These are phyloP conservation scores for Gopherus flavomarginatus DNA, from an alignment of 2,113 vertebrate genomes.

Conservation along the genomic window DNA sequence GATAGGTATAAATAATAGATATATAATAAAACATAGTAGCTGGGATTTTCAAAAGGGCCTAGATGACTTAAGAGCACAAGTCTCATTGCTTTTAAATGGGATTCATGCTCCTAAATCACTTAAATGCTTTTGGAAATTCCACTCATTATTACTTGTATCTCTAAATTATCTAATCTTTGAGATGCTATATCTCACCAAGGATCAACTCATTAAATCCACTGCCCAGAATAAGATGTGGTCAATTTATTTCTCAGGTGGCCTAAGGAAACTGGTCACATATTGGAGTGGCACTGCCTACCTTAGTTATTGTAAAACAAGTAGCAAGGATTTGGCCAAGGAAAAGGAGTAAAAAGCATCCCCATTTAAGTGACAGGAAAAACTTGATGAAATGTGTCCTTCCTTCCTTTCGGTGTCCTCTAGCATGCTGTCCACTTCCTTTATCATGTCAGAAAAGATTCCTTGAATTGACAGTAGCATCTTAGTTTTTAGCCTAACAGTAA, in stretches of 20 bases:
- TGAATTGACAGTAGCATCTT: slow-evolving; percentile 54
- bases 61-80: neutral
- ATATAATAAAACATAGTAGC: neutral
- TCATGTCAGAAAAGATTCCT: slow-evolving; percentile 41
- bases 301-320: neutral
- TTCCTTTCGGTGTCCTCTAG: slow-evolving; percentile 34
- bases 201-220: neutral
- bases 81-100: neutral
- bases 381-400: slow-evolving; percentile 26
- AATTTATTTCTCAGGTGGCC: neutral
- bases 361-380: slow-evolving; percentile 2
- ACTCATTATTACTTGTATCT: neutral
- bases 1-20: neutral
- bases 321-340: neutral
- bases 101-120: neutral
- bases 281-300: neutral
- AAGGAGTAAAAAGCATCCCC: neutral
- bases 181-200: neutral
- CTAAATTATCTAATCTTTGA: neutral
- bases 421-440: neutral
- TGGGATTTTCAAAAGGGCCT: neutral
- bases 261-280: neutral
- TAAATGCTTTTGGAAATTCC: neutral
- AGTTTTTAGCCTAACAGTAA: slow-evolving; percentile 41
- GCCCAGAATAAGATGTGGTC: neutral